Evolutionary conservation across 2,888 invertebrate genomes (phyloP).

Genomic region (Watsonalla cultraria): DNA sequence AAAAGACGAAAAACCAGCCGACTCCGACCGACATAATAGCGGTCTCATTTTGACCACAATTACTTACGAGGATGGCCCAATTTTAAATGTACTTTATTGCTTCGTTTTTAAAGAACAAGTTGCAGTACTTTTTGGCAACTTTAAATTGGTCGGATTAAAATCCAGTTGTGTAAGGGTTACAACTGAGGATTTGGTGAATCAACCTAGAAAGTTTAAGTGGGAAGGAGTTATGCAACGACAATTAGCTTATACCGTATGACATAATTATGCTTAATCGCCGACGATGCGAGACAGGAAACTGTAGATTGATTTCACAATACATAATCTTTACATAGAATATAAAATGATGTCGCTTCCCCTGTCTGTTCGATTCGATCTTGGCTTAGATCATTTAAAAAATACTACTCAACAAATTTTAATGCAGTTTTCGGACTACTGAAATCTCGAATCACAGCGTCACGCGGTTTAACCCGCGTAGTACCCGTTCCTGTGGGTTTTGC

Average conservation of each 20-base stretch:
- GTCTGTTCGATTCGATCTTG: no score
- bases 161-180: conserved; percentile 22
- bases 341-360: no score
- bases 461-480: no score
- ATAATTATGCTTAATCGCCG: no score
- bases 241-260: not conserved
- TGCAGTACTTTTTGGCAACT: not conserved
- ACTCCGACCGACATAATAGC: conserved; percentile 28
- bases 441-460: no score
- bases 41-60: conserved; percentile 15
- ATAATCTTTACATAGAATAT: no score
- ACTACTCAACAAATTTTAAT: no score
- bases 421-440: no score
- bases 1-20: conserved; percentile 29
- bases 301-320: no score
- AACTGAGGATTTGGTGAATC: conserved; percentile 17
- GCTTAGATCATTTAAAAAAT: no score
- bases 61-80: conserved; percentile 8
- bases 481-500: no score
- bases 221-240: not conserved
- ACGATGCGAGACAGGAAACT: no score
- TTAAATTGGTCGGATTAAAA: not conserved
- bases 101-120: not conserved
- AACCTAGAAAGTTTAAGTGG: conserved; percentile 22
- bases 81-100: conserved; percentile 7